Base-by-base conservation (phyloP, 2,113 vertebrate genomes). In the Notechis scutatus region DNA sequence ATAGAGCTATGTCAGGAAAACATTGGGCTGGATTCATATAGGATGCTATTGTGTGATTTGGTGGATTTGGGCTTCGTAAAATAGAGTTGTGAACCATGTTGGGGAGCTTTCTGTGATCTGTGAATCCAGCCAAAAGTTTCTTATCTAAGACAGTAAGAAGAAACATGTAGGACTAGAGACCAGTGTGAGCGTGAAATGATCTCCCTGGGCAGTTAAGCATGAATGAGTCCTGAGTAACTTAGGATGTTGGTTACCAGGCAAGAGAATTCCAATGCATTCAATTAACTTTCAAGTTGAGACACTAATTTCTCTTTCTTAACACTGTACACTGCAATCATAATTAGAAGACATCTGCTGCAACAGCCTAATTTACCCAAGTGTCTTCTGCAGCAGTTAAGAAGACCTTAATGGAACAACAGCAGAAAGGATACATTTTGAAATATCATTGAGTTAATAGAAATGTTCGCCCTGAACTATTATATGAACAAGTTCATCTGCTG, bases 351-450 rank as follows among this genome's bases (percentile, higher is more conserved):
- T 45, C 92, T 94, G 90, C 81, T 88, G 92, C 81, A 95, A 64
- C 39, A 85, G 92, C 95, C 91, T 81, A 42, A 42, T 64, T 92
- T 91, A 90, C 23, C 15, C 26, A 91, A 93, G n/a, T 86, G 88
- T 94, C 93, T 90, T 50, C n/a, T 18, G 74, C 50, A 90, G 39
- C 20, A 90, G n/a, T 90, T 93, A 90, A 94, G 86, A 93, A 92
- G 86, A 93, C 5, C 24, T 55, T 64, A 87, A 39, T 91, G 85
- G 34, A 14, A 52, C 4, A 29, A 45, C 91, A 90, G 55, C 0
- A 52, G 88, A 94, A 93, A 93, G 90, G 5, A 64, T n/a, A 95
- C 20, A 56, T 94, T 95, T 89, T 91, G 4, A 92, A 94, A 95
- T 88, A 88, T 86, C 91, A 92, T 54, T 34, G 69, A 93, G 24